Percentiles rank a stretch among this genome's conserved stretches.
Conservation (phyloP, 2,113 vertebrate species). For the Salvator merianae region DNA sequence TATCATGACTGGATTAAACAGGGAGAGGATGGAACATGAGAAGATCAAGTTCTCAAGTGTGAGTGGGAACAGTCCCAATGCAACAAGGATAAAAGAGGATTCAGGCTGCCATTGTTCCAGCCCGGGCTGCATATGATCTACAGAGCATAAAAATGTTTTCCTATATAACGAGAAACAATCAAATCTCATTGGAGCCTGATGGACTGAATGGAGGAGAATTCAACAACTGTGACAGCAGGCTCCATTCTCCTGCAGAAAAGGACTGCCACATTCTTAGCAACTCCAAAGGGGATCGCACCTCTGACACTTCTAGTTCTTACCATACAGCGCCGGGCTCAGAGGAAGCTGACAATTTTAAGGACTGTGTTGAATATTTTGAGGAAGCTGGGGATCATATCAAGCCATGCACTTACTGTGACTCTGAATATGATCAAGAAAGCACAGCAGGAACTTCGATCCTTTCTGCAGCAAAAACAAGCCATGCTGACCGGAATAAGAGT, state of each 20-base stretch:
- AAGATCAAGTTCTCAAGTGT: slow-evolving; percentile 49
- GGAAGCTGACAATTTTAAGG: slow-evolving; percentile 69
- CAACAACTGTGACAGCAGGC: neutral
- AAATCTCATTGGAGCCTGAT: neutral
- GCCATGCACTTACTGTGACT: slow-evolving; percentile 14
- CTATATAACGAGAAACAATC: slow-evolving; percentile 4
- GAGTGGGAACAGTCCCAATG: slow-evolving; percentile 7
- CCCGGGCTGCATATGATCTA: neutral
- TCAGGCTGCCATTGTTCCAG: slow-evolving; percentile 8
- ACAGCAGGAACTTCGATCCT: neutral
- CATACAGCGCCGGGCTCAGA: slow-evolving; percentile 84
- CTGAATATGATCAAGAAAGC: neutral
- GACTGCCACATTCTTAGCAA: slow-evolving; percentile 40
- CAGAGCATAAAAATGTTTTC: slow-evolving; percentile 36
- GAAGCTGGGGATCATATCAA: slow-evolving; percentile 62
- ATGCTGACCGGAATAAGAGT: neutral
- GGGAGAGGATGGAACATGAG: slow-evolving; percentile 8
- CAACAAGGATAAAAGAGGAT: slow-evolving; percentile 16
- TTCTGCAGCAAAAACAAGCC: neutral
- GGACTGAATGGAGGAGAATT: neutral
- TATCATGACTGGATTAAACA: slow-evolving; percentile 33
- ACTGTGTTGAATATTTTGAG: slow-evolving; percentile 80
- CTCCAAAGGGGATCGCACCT: slow-evolving; percentile 65
- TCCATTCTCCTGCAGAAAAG: slow-evolving; percentile 29
- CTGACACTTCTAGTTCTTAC: slow-evolving; percentile 83